phyloP scores from a whole-genome alignment of 92 coral and sea anemone species.

The Heteractis magnifica region DNA sequence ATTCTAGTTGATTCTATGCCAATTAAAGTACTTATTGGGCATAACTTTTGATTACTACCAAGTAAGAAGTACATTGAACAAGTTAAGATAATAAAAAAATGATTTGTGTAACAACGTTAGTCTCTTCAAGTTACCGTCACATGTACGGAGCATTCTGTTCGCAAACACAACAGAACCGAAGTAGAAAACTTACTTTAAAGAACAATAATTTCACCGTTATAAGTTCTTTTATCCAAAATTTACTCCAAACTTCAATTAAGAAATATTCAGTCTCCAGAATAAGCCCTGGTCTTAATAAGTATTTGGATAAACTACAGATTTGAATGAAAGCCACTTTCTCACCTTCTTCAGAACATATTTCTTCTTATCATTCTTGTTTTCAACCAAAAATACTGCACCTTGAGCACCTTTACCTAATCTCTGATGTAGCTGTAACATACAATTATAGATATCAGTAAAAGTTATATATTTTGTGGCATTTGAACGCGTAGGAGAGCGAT shows the following conservation, averaged over 20 bases:
- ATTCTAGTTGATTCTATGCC: not conserved
- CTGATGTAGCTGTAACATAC: conserved; percentile 73
- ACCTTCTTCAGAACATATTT: conserved; percentile 93
- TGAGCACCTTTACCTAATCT: conserved; percentile 98
- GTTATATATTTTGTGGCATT: not conserved
- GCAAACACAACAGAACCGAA: not conserved
- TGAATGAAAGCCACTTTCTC: conserved; percentile 6
- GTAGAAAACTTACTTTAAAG: not conserved
- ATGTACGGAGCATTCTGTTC: not conserved
- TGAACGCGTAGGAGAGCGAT: not conserved
- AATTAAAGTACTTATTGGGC: not conserved
- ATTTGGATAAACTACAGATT: not conserved
- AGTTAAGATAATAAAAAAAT: not conserved
- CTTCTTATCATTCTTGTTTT: conserved; percentile 78
- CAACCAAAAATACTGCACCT: conserved; percentile 89
- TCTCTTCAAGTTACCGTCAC: not conserved
- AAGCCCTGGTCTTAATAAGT: not conserved
- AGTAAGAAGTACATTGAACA: not conserved
- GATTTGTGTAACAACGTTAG: not conserved
- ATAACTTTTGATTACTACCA: not conserved
- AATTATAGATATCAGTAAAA: conserved; percentile 4
- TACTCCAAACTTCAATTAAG: not conserved
- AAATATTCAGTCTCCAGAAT: not conserved
- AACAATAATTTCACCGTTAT: not conserved
- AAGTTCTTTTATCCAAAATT: not conserved